phyloP scores from a whole-genome alignment of 2,888 invertebrate genomes.

The Phyllotreta cruciferae region DNA sequence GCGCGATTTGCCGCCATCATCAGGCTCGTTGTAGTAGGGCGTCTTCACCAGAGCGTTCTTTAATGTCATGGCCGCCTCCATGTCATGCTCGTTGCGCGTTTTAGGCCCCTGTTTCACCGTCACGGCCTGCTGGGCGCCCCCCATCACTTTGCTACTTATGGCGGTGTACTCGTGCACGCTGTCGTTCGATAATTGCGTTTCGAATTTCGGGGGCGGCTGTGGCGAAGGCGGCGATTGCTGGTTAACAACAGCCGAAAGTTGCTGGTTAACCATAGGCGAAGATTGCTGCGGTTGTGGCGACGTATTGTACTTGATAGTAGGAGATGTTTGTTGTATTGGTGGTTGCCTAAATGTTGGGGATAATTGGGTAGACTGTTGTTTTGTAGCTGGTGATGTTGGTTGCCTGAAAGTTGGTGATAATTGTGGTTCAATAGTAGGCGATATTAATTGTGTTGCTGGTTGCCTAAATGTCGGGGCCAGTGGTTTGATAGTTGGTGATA shows the following conservation, averaged over 20 bases:
- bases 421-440: too few species aligned
- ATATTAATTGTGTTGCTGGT: too few species aligned
- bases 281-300: too few species aligned
- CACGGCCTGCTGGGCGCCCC: conserved; percentile 77
- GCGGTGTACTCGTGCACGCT: conserved; percentile 64
- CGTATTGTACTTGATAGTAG: too few species aligned
- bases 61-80: conserved; percentile 63
- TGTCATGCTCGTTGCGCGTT: conserved; percentile 66
- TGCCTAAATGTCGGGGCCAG: too few species aligned
- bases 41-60: conserved; percentile 66
- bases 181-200: conserved; percentile 53
- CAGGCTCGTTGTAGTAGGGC: conserved; percentile 1
- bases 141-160: conserved; percentile 75
- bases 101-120: conserved; percentile 66
- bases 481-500: too few species aligned
- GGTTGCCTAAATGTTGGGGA: too few species aligned
- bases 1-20: background rate
- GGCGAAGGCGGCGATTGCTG: conserved; percentile 37
- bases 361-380: conserved; percentile 17
- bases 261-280: too few species aligned
- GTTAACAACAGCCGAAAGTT: background rate
- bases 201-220: conserved; percentile 47
- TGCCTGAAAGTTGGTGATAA: too few species aligned
- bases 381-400: too few species aligned
- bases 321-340: too few species aligned